phyloP scores from a whole-genome alignment of 2,797 vertebrate genomes.

The Pelochelys cantorii region DNA sequence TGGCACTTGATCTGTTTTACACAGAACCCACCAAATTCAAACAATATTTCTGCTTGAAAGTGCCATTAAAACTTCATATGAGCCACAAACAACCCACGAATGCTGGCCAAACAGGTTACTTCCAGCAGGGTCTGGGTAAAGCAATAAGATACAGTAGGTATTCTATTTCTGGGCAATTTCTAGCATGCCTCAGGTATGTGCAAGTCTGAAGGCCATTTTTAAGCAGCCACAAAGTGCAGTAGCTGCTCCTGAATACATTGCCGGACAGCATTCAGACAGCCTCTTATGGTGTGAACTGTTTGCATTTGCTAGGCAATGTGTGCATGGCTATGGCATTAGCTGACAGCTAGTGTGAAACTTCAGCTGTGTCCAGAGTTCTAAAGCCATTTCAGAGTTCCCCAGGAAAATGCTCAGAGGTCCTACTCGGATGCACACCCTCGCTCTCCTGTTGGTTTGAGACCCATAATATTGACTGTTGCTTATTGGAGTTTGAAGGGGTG shows the following conservation, averaged over 20 bases:
- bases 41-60: slow-evolving; percentile 34
- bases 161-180: not conserved
- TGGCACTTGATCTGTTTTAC: not conserved
- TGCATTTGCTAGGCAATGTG: not conserved
- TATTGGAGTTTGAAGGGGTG: not conserved
- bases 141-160: slow-evolving; percentile 2
- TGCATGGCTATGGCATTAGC: not conserved
- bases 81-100: slow-evolving; percentile 31
- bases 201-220: not conserved
- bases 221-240: not conserved
- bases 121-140: slow-evolving; percentile 12
- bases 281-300: not conserved
- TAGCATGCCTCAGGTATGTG: not conserved
- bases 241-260: slow-evolving; percentile 2
- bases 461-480: not conserved
- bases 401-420: not conserved
- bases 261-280: not conserved
- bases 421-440: not conserved
- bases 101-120: not conserved
- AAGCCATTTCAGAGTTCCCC: not conserved
- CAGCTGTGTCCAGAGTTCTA: not conserved
- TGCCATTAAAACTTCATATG: not conserved
- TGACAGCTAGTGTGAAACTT: not conserved
- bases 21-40: slow-evolving; percentile 8
- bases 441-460: slow-evolving; percentile 19